A percentile compares a stretch with the other conserved stretches of the same genome.
These are phyloP conservation scores for Conus betulinus DNA, from an alignment of 1,140 invertebrate species.

Conservation along the genomic window DNA sequence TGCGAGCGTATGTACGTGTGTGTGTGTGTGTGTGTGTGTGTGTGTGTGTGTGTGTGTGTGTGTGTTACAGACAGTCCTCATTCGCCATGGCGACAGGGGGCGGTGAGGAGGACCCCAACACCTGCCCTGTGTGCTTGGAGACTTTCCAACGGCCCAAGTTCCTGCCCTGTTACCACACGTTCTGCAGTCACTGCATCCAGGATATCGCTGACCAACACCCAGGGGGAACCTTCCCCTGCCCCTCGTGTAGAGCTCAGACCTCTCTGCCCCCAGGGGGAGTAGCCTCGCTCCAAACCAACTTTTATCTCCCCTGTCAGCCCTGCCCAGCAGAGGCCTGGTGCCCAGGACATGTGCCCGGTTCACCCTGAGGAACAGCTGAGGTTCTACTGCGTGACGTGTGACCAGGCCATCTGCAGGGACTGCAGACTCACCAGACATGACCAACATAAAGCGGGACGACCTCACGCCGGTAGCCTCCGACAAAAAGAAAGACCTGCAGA, in stretches of 20 bases:
- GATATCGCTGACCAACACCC: neutral
- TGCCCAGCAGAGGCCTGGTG: neutral
- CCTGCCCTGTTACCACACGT: constrained; percentile 11
- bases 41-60: too few species aligned
- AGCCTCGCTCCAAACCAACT: constrained; percentile 6
- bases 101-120: too few species aligned
- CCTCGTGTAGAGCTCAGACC: neutral
- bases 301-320: neutral
- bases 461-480: neutral
- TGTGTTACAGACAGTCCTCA: too few species aligned
- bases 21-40: too few species aligned
- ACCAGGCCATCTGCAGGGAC: neutral
- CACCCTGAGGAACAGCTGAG: neutral
- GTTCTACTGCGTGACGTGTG: neutral
- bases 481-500: neutral
- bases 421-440: neutral
- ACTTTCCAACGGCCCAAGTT: neutral
- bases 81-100: too few species aligned
- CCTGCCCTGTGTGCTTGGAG: neutral
- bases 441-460: neutral
- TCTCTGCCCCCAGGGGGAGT: neutral
- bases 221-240: neutral
- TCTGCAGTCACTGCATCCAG: neutral
- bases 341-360: neutral
- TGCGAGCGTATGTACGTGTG: too few species aligned